A percentile compares a stretch with the other conserved stretches of the same genome.
phyloP scores from a whole-genome alignment of 2,113 vertebrate species.

The Bubo scandiacus region DNA sequence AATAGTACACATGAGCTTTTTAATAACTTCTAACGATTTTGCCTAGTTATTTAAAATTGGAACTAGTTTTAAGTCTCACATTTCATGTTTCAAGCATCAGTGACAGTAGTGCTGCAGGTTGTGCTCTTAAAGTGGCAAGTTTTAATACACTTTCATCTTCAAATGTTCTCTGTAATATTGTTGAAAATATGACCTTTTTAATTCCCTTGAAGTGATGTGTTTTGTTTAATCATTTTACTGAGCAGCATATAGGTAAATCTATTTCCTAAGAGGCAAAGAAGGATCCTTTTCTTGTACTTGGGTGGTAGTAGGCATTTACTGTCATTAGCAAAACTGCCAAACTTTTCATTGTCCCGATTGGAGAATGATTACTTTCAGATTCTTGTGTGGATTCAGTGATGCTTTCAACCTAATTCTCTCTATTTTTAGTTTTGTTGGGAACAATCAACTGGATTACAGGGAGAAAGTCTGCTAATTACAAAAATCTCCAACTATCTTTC shows the following conservation, averaged over 20 bases:
- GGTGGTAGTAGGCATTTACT: neutral
- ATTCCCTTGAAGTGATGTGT: neutral
- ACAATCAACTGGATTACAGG: neutral
- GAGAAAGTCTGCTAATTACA: neutral
- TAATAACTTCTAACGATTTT: neutral
- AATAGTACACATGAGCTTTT: neutral
- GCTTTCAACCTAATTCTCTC: neutral
- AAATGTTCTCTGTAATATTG: neutral
- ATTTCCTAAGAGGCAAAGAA: neutral
- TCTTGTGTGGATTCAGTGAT: neutral
- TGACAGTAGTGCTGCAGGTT: neutral
- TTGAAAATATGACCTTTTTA: neutral
- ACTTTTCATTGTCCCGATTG: neutral
- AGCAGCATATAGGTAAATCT: neutral
- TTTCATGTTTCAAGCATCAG: neutral
- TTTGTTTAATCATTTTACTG: neutral
- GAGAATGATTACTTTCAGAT: neutral
- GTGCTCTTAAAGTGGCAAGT: neutral
- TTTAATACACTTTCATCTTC: neutral
- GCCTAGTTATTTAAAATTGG: neutral
- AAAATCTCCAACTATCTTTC: neutral
- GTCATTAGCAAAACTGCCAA: neutral
- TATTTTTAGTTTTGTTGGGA: neutral
- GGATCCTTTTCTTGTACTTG: neutral
- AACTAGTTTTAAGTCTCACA: neutral